Percentiles rank a stretch among this genome's conserved stretches.
Evolutionary conservation across 2,888 invertebrate species (phyloP).

Genomic region (Macrosoma leucophasiata): DNA sequence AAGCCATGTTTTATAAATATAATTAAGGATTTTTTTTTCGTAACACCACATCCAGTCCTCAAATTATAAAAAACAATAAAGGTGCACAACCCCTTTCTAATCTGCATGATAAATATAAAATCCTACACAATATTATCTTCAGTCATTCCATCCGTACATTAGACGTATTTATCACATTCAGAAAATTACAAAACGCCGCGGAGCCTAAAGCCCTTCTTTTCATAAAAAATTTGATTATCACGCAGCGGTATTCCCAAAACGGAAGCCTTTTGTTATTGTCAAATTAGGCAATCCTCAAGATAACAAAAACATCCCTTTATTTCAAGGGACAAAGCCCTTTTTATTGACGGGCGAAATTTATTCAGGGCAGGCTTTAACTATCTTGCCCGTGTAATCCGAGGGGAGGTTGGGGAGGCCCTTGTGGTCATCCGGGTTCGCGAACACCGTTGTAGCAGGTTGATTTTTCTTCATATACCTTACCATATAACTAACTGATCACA

Average conservation of each 20-base stretch:
- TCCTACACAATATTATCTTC: too few relatives aligned
- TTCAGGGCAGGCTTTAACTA: conserved; percentile 69
- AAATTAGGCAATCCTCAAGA: conserved; percentile 76
- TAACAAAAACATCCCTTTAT: conserved; percentile 73
- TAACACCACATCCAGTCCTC: too few relatives aligned
- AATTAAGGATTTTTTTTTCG: too few relatives aligned
- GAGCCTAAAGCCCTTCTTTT: conserved; percentile 29
- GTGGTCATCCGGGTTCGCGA: conserved; percentile 21
- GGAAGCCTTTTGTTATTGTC: conserved; percentile 73
- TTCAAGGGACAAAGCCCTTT: conserved; percentile 64
- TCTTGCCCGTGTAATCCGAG: conserved; percentile 63
- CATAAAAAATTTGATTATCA: conserved; percentile 63
- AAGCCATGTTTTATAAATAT: too few relatives aligned
- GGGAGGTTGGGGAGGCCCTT: conserved; percentile 31
- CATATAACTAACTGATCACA: conserved; percentile 31
- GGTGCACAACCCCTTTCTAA: too few relatives aligned
- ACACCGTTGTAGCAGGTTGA: too few relatives aligned
- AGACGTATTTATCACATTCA: conserved; percentile 35
- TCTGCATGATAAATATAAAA: too few relatives aligned
- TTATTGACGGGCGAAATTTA: conserved; percentile 70
- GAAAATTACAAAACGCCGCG: conserved; percentile 43
- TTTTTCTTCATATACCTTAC: too few relatives aligned
- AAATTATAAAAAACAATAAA: too few relatives aligned
- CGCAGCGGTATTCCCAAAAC: conserved; percentile 54
- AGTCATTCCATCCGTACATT: too few relatives aligned